phyloP scores from a whole-genome alignment of 2,888 invertebrate genomes.

The Sussaba pulchella region DNA sequence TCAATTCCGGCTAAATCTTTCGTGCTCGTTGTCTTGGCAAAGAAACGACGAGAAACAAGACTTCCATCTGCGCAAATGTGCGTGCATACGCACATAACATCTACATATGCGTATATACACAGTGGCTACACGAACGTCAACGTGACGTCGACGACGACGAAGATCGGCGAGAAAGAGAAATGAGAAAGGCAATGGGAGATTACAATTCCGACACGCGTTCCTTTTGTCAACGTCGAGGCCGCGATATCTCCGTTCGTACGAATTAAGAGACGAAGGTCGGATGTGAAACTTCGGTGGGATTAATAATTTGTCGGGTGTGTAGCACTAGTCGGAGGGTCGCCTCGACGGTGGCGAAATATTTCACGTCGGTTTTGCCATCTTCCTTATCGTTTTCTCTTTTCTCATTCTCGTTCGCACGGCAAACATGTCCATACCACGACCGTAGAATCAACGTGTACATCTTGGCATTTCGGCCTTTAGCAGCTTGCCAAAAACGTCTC shows the following conservation, averaged over 20 bases:
- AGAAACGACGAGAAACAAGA: conserved; percentile 41
- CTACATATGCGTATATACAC: background rate
- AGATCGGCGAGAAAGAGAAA: conserved; percentile 42
- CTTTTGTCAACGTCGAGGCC: conserved; percentile 74
- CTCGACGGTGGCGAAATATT: conserved; percentile 70
- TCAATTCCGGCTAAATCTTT: conserved; percentile 2
- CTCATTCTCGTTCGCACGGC: conserved; percentile 48
- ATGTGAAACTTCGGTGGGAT: conserved; percentile 65
- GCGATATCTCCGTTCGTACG: conserved; percentile 77
- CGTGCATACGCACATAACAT: too few species aligned
- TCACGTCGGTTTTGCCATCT: conserved; percentile 63
- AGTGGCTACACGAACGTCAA: background rate
- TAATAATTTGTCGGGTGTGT: conserved; percentile 78
- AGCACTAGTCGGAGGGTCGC: conserved; percentile 42
- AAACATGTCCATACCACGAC: conserved; percentile 14
- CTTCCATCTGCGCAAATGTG: too few species aligned
- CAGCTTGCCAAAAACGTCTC: conserved; percentile 61
- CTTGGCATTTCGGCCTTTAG: conserved; percentile 33
- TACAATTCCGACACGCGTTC: conserved; percentile 56
- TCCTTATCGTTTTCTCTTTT: conserved; percentile 50
- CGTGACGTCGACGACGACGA: background rate
- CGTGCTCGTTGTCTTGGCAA: conserved; percentile 38
- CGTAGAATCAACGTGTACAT: conserved; percentile 41
- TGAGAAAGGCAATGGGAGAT: conserved; percentile 60
- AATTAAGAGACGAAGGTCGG: conserved; percentile 76